phyloP scores from a whole-genome alignment of 2,113 vertebrate species.

The Ptilonorhynchus violaceus region DNA sequence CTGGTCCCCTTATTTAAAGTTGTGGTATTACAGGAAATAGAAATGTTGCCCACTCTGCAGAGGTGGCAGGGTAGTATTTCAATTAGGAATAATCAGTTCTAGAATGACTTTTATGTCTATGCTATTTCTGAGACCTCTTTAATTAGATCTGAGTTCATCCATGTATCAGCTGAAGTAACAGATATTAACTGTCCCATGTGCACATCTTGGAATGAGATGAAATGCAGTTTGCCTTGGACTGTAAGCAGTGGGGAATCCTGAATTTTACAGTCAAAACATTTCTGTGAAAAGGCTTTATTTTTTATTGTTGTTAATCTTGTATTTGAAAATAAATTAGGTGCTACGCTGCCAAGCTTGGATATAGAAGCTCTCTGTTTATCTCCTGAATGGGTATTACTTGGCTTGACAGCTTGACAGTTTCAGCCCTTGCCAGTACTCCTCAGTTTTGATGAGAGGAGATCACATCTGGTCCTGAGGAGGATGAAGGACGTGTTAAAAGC shows the following conservation, averaged over 20 bases:
- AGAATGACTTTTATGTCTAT: slow-evolving; percentile 52
- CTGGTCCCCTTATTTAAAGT: slow-evolving; percentile 43
- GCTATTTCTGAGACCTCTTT: slow-evolving; percentile 60
- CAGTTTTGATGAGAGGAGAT: neutral
- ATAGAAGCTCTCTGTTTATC: neutral
- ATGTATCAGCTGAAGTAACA: slow-evolving; percentile 41
- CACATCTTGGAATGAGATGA: neutral
- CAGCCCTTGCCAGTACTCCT: neutral
- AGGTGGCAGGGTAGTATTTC: slow-evolving; percentile 62
- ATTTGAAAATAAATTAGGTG: neutral
- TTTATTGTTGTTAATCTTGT: neutral
- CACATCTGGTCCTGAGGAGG: neutral
- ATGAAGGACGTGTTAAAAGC: neutral
- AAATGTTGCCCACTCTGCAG: slow-evolving; percentile 27
- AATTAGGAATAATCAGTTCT: slow-evolving; percentile 61
- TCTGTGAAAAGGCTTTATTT: neutral
- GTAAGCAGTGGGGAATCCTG: neutral
- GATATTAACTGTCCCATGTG: slow-evolving; percentile 16
- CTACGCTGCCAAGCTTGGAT: neutral
- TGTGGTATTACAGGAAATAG: slow-evolving; percentile 56
- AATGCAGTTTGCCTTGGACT: neutral
- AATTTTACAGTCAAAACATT: neutral
- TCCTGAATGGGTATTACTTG: neutral
- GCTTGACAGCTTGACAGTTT: neutral
- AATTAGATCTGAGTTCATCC: slow-evolving; percentile 50